These are phyloP conservation scores for Garrulus glandarius DNA, from an alignment of 2,797 vertebrate species.

Conservation along the genomic window DNA sequence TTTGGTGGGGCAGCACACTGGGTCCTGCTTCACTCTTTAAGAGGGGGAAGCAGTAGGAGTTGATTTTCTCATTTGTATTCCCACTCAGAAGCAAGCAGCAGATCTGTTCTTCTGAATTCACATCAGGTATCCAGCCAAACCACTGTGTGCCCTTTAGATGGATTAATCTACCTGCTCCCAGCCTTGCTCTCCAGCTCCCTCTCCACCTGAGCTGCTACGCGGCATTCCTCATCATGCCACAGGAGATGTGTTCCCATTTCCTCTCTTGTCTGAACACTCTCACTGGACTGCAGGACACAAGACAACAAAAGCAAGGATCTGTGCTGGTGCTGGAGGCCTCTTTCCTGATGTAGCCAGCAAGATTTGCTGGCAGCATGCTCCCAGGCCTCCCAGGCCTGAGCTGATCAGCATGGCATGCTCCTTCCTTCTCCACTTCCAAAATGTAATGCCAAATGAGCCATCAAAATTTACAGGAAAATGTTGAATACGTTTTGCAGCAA, in stretches of 20 bases:
- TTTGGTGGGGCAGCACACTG: not conserved
- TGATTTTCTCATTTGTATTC: slow-evolving; percentile 15
- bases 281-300: not conserved
- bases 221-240: not conserved
- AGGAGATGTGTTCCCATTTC: not conserved
- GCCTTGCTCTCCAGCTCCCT: not conserved
- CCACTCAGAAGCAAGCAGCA: not conserved
- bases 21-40: not conserved
- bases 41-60: not conserved
- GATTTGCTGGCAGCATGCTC: not conserved
- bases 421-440: not conserved
- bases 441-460: not conserved
- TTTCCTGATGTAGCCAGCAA: not conserved
- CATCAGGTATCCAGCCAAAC: not conserved
- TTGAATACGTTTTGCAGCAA: not conserved
- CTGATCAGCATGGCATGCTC: fast-evolving
- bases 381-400: not conserved
- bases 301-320: not conserved
- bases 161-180: slow-evolving; percentile 1
- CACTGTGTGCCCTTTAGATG: not conserved
- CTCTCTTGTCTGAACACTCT: not conserved
- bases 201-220: not conserved
- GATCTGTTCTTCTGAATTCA: slow-evolving; percentile 6
- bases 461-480: not conserved
- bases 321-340: not conserved